phyloP scores from a whole-genome alignment of 2,113 vertebrate genomes.

The Plestiodon gilberti region DNA sequence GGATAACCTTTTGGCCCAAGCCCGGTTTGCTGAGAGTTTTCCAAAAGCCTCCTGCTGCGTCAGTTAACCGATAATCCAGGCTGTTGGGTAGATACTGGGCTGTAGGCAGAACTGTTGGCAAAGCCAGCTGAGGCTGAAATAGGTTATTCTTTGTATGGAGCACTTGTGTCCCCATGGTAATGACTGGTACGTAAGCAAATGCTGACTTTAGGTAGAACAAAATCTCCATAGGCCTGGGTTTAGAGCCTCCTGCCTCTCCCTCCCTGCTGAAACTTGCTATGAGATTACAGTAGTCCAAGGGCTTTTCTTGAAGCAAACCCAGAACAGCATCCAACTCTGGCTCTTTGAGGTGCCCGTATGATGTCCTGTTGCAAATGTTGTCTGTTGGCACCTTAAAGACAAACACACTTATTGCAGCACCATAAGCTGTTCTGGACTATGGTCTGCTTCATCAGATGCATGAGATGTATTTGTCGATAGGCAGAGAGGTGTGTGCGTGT shows the following conservation, averaged over 20 bases:
- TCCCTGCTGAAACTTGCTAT: not conserved
- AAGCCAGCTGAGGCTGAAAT: not conserved
- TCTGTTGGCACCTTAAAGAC: not conserved
- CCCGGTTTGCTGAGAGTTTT: slow-evolving; percentile 38
- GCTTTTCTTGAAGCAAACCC: not conserved
- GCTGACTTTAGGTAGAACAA: not conserved
- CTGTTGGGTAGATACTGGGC: not conserved
- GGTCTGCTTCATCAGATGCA: too few relatives aligned
- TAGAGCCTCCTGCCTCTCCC: not conserved
- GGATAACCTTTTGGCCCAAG: slow-evolving; percentile 27
- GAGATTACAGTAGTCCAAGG: not conserved
- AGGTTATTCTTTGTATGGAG: not conserved
- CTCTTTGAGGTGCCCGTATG: not conserved
- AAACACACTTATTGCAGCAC: too few relatives aligned
- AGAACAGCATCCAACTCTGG: not conserved
- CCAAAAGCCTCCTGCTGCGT: not conserved
- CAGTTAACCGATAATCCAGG: slow-evolving; percentile 32
- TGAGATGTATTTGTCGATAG: too few relatives aligned
- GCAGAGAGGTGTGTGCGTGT: too few relatives aligned
- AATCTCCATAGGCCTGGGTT: not conserved
- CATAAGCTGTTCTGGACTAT: too few relatives aligned
- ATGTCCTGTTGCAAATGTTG: not conserved
- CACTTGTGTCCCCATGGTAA: not conserved
- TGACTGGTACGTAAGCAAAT: too few relatives aligned
- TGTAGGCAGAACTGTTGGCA: accelerated